Base-by-base conservation (phyloP, 2,113 vertebrate species). In the Melanerpes aurifrons region DNA sequence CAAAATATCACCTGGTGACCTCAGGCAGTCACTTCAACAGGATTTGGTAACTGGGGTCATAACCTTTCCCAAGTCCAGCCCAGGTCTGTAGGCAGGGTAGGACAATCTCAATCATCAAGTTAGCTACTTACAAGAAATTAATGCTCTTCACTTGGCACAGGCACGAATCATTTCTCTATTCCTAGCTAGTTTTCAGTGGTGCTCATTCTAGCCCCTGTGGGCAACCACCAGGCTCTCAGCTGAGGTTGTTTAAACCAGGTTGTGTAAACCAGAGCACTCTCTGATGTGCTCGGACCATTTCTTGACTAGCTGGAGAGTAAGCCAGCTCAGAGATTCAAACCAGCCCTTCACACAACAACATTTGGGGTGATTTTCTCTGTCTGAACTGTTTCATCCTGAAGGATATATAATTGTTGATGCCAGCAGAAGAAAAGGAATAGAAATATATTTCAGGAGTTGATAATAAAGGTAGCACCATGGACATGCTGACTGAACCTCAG, bases 341-440 rank as follows among this genome's bases (percentile, higher is more conserved):
- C 5, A 75, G 9, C 0, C 12, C 15, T 61, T 61, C 24, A 22
- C 22, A 43, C 31, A 0, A 5, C 5, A 45, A 21, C 20, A 3
- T 37, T 53, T 56, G 14, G 8, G 28, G 7, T 21, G 6, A 74
- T 63, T 88, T 81, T 81, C 14, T 63, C 3, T 89, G 45, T 77
- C 32, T 26, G 12, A 82, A 50, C 4, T 24, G 4, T 31, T 92
- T 67, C 35, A 70, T 50, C 12, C 29, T 71, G 32, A 86, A 71
- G 8, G 25, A 24, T 17, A 3, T 17, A 40, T 10, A 53, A 19
- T 10, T 87, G 32, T 3, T 62, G 26, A 25, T 72, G 20, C 10
- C 56, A 88, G n/a, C 4, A 58, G 82, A 91, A 71, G n/a, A 67
- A 88, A 83, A 26, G 2, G 10, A 76, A 47, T n/a, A 12, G 25